Evolutionary conservation across 2,113 vertebrate species (phyloP), one percentile per base, ranked within the genome.

Genomic region (Microcebus murinus): DNA sequence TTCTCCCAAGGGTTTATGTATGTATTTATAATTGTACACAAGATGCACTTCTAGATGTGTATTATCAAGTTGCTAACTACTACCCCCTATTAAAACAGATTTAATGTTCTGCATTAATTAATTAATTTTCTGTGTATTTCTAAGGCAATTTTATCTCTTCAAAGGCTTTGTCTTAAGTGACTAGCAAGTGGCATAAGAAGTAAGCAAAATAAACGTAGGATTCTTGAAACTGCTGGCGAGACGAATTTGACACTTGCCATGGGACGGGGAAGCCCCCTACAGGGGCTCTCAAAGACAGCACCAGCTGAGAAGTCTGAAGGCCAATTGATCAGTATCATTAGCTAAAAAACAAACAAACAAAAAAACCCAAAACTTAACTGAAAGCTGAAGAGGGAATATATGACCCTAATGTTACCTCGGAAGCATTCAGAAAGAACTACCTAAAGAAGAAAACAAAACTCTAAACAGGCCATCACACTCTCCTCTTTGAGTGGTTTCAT

Each of bases 41-140:
- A 42, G 57, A 55, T 3, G 1, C 8, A 87, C 79, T 90, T 95
- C 70, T 65, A 34, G 55, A 61, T 57, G 29, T 82, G 59, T 17
- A 45, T 31, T 73, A 55, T 70, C 71, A 94, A 84, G n/a, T 21
- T 76, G 74, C 65, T 96, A 87, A 91, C 20, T 55, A 95, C 20
- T 55, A 95, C 25, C 67, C 25, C 31, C 76, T 76, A 29, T 39
- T 57, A 85, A 92, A 90, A 92, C 8, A 76, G 74, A 45, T 45
- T 45, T 45, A 45, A 45, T 45, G 8, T 45, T 45, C 45, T 45
- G 45, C 45, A 45, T 42, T 42, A 42, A 42, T 42, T 42, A 42
- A 42, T 42, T 42, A 42, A 42, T 42, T 42, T 42, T 42, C 42
- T 42, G n/a, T 86, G 13, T 29, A n/a, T 57, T 89, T 84, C 68